A percentile compares a stretch with the other conserved stretches of the same genome.
These are phyloP conservation scores for Ectobius pallidus DNA, from an alignment of 2,888 invertebrate genomes.

Conservation along the genomic window DNA sequence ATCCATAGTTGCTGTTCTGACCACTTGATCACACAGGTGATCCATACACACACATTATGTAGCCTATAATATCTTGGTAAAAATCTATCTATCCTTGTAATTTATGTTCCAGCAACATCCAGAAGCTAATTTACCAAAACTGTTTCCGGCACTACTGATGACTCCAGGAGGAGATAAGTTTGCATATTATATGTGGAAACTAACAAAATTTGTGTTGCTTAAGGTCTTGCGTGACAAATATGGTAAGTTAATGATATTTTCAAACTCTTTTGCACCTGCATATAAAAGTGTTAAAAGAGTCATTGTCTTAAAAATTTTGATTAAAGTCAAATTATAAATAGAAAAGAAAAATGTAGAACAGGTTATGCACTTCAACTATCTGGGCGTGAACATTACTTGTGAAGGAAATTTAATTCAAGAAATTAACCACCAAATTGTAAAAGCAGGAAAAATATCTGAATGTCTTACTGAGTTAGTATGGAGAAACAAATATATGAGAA, in stretches of 20 bases:
- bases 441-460: no score
- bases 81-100: no score
- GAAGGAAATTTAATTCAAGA: no score
- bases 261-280: neutral
- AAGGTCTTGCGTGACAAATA: neutral
- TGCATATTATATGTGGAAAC: constrained; percentile 5
- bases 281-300: neutral
- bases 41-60: no score
- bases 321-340: neutral
- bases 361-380: no score
- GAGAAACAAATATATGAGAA: no score
- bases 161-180: constrained; percentile 22
- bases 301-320: neutral
- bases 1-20: neutral
- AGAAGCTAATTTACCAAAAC: constrained; percentile 5
- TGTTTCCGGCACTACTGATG: neutral
- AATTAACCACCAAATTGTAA: no score
- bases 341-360: neutral
- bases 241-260: neutral
- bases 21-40: neutral
- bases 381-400: no score
- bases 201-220: neutral
- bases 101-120: constrained; percentile 8
- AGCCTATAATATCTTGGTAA: no score
- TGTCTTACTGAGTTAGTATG: no score